Evolutionary conservation across 2,888 invertebrate genomes (phyloP), one percentile per base, ranked within the genome.

Genomic region (Camponotus fellah): DNA sequence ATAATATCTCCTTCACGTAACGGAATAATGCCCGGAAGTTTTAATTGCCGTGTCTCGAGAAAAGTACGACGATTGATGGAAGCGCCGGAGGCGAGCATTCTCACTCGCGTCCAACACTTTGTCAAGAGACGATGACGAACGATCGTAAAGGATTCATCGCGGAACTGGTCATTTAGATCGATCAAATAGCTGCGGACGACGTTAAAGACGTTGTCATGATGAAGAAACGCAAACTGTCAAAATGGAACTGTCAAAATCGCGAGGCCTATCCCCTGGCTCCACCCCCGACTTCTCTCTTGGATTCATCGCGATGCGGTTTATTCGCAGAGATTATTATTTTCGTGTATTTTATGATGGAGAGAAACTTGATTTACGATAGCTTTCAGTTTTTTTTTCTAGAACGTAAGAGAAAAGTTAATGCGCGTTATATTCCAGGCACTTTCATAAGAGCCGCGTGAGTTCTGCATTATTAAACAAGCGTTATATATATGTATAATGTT

Each of bases 101-200:
- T 58, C 56, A 53, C 37, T 76, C 76, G 32, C 40, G 43, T 58
- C 34, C 43, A 71, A 46, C 72, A 71, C 58, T 71, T 71, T 71
- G 71, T 71, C 71, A 37, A 43, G 71, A 60, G 79, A 71, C 71
- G 34, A 71, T 46, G 79, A 71, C 79, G 79, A 79, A 71, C 71
- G 79, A 79, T 71, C 79, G 79, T 79, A 79, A 79, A 79, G 71
- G 60, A 79, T 79, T 79, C 79, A 79, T 79, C 79, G 58, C 4
- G 72, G 46, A 71, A 79, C 79, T 71, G 58, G 60, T 79, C 79
- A 79, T 79, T 79, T 79, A 46, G 79, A 79, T 71, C 79, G 79
- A 79, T 79, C 79, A 71, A 58, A 79, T 79, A 58, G 72, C 71
- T 79, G 64, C 64, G 76, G 56, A 12, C 64, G 43, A 66, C 58